phyloP scores from a whole-genome alignment of 1,140 invertebrate genomes.

The Zaprionus inermis region DNA sequence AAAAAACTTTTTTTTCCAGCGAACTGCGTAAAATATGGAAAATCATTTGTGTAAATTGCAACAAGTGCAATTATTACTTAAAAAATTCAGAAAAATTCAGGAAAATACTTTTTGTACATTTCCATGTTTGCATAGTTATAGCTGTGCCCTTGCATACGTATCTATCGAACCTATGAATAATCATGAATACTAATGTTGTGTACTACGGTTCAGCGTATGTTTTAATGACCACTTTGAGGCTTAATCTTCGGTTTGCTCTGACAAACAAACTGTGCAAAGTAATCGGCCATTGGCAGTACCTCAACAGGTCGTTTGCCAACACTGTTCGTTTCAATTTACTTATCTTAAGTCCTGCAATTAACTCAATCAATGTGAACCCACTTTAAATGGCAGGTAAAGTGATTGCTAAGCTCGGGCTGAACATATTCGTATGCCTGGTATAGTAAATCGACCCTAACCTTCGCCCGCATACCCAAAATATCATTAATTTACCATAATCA shows the following conservation, averaged over 20 bases:
- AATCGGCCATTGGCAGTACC: neutral
- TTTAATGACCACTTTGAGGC: neutral
- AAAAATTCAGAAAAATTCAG: neutral
- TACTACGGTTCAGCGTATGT: neutral
- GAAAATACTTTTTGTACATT: neutral
- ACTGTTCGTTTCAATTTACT: neutral
- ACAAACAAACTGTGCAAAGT: neutral
- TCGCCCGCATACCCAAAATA: neutral
- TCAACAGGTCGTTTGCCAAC: neutral
- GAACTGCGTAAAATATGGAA: constrained; percentile 1
- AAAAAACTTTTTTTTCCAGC: neutral
- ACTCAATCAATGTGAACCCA: neutral
- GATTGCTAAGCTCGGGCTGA: neutral
- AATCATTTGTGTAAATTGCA: constrained; percentile 7
- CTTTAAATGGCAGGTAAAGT: neutral
- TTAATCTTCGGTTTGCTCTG: neutral
- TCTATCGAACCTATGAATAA: constrained; percentile 17
- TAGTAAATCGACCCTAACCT: neutral
- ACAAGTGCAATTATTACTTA: constrained; percentile 12
- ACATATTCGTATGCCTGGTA: neutral
- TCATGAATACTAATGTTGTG: neutral
- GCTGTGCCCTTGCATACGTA: neutral
- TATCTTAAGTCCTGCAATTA: neutral
- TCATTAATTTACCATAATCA: constrained; percentile 28
- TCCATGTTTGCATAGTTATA: neutral